phyloP scores from a whole-genome alignment of 1,140 invertebrate species.

The Tetragnatha versicolor region DNA sequence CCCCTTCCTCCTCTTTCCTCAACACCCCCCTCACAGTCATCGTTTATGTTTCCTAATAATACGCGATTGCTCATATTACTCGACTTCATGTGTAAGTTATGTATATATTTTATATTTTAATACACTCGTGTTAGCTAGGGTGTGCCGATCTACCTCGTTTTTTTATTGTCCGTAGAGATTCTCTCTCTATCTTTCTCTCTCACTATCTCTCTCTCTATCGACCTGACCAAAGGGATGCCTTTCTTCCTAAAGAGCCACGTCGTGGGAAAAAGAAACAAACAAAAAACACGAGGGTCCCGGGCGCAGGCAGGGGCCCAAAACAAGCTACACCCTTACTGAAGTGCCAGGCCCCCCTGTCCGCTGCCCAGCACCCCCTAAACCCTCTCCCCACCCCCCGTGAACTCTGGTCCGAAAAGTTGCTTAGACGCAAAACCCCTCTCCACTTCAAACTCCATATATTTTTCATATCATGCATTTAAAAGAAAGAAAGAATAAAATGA shows the following conservation, averaged over 20 bases:
- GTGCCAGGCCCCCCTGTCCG: constrained; percentile 47
- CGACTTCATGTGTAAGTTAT: constrained; percentile 38
- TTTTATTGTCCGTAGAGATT: constrained; percentile 39
- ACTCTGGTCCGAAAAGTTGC: constrained; percentile 52
- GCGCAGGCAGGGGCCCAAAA: constrained; percentile 40
- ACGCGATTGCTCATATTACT: constrained; percentile 26
- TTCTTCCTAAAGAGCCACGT: constrained; percentile 7
- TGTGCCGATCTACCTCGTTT: constrained; percentile 47
- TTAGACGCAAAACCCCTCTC: constrained; percentile 36
- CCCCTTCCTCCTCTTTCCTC: neutral
- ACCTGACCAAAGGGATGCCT: constrained; percentile 51
- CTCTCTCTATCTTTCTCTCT: constrained; percentile 28
- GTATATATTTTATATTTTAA: constrained; percentile 53
- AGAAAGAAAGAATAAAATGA: constrained; percentile 7
- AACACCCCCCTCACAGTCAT: constrained; percentile 7
- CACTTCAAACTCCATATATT: constrained; percentile 52
- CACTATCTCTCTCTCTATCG: constrained; percentile 8
- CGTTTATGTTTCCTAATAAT: constrained; percentile 30
- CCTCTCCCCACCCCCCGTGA: constrained; percentile 42
- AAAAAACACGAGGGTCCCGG: neutral
- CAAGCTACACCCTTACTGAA: constrained; percentile 55
- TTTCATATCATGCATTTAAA: constrained; percentile 56
- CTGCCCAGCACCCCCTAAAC: neutral
- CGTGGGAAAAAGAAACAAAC: too few species aligned
- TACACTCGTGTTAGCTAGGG: constrained; percentile 28